These are phyloP conservation scores for Campoplex capitator DNA, from an alignment of 2,888 invertebrate genomes.

Conservation along the genomic window DNA sequence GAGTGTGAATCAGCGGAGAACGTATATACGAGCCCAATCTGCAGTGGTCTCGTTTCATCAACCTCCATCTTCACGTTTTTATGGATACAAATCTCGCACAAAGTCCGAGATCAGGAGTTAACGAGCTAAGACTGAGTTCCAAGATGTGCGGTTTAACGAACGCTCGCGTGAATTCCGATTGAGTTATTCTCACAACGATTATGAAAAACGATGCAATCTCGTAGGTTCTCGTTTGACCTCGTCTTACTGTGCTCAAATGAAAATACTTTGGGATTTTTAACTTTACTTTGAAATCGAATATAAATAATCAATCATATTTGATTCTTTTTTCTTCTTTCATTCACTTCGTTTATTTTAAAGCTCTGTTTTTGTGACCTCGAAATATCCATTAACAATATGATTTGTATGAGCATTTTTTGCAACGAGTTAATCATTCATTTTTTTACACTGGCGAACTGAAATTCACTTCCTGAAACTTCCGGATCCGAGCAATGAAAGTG, in stretches of 20 bases:
- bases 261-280: background rate
- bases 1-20: slow-evolving; percentile 12
- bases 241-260: background rate
- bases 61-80: background rate
- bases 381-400: background rate
- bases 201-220: background rate
- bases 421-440: slow-evolving; percentile 19
- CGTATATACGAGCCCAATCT: slow-evolving; percentile 1
- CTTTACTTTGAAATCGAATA: background rate
- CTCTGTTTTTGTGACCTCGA: background rate
- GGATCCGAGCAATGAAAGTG: slow-evolving; percentile 67
- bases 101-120: slow-evolving; percentile 20
- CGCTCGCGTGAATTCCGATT: background rate
- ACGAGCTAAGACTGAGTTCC: background rate
- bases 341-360: background rate
- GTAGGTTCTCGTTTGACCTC: background rate
- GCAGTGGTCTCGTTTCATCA: background rate
- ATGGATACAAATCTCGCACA: background rate
- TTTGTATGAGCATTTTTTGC: background rate
- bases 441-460: slow-evolving; percentile 3
- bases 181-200: slow-evolving; percentile 14
- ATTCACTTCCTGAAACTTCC: slow-evolving; percentile 63
- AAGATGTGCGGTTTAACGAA: background rate
- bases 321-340: background rate
- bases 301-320: background rate